These are phyloP conservation scores for Spheniscus humboldti DNA, from an alignment of 2,797 vertebrate species.

Conservation along the genomic window DNA sequence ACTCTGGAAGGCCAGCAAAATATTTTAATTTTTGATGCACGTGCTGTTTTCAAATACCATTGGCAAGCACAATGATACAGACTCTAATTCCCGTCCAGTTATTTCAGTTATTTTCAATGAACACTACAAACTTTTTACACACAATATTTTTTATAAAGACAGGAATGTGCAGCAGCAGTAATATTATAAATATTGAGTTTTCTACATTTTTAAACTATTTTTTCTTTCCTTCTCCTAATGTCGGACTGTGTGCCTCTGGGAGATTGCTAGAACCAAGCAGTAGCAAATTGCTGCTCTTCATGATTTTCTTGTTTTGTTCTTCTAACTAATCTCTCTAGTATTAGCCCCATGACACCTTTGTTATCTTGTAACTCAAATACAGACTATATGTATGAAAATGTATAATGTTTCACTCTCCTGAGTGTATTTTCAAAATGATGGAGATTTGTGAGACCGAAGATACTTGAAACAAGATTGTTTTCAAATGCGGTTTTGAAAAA, in stretches of 20 bases:
- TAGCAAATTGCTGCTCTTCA: neutral
- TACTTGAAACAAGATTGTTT: neutral
- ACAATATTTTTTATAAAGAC: neutral
- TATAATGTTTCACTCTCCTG: neutral
- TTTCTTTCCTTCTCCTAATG: neutral
- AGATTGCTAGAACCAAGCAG: neutral
- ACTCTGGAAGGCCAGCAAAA: constrained; percentile 46
- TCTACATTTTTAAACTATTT: constrained; percentile 45
- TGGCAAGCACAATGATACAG: constrained; percentile 24
- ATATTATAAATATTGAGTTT: constrained; percentile 32
- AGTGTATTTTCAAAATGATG: neutral
- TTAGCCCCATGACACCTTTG: constrained; percentile 5
- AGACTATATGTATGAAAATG: neutral
- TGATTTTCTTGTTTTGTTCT: neutral
- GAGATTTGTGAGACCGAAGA: neutral
- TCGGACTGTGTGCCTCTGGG: neutral
- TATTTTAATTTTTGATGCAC: constrained; percentile 45
- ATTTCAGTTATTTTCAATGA: constrained; percentile 26
- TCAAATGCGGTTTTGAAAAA: neutral
- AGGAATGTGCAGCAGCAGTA: neutral
- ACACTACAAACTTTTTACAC: neutral
- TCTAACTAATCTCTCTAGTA: neutral
- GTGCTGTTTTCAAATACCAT: constrained; percentile 61
- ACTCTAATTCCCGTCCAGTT: neutral
- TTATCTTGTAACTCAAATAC: constrained; percentile 14